A percentile compares a stretch with the other conserved stretches of the same genome.
phyloP scores from a whole-genome alignment of 2,113 vertebrate species.

The Probosciger aterrimus region DNA sequence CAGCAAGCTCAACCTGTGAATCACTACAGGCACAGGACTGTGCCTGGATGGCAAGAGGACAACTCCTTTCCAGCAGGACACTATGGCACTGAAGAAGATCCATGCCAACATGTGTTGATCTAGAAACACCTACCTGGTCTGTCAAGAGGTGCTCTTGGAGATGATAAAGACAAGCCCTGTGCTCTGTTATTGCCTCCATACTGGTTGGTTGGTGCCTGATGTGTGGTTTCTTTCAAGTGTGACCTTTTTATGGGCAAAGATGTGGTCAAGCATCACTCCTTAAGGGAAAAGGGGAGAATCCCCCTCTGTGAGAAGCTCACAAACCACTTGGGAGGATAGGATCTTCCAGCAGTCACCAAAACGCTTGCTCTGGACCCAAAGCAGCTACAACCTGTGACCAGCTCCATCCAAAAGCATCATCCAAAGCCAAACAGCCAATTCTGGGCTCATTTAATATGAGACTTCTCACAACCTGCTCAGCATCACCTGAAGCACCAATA shows the following conservation, averaged over 20 bases:
- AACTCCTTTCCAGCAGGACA: neutral
- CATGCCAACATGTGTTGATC: neutral
- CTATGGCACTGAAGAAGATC: accelerated
- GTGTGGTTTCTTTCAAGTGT: neutral
- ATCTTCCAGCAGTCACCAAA: neutral
- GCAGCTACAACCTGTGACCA: accelerated
- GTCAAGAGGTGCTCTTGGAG: neutral
- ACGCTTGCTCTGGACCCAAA: neutral
- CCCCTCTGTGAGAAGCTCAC: neutral
- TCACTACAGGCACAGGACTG: neutral
- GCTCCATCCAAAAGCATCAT: neutral
- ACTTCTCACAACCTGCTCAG: neutral
- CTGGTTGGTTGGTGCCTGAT: accelerated
- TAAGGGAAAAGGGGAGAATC: neutral
- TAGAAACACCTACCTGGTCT: neutral
- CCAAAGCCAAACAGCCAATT: accelerated
- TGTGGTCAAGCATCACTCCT: neutral
- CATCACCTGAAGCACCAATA: neutral
- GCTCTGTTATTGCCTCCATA: neutral
- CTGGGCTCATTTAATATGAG: neutral
- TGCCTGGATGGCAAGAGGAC: accelerated
- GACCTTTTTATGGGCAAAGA: neutral
- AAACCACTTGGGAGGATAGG: neutral
- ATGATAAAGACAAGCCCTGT: neutral
- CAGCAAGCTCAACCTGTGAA: no score